phyloP scores from a whole-genome alignment of 2,888 invertebrate genomes.

The Portevinia maculata region DNA sequence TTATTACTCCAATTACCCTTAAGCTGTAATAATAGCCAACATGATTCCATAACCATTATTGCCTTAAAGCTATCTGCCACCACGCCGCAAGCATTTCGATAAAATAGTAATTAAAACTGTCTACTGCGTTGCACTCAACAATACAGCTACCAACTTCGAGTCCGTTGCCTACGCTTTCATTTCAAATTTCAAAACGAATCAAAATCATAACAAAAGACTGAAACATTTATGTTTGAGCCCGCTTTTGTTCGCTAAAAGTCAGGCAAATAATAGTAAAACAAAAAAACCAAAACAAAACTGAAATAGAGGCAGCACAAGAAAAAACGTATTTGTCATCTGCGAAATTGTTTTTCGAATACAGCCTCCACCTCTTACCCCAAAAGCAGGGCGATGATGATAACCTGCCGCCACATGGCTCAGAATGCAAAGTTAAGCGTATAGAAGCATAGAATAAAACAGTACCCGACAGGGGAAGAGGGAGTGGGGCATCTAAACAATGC shows the following conservation, averaged over 20 bases:
- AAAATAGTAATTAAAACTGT: slow-evolving; percentile 74
- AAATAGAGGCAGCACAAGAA: slow-evolving; percentile 31
- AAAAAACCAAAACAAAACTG: slow-evolving; percentile 13
- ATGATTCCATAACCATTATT: slow-evolving; percentile 9
- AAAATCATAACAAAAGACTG: slow-evolving; percentile 65
- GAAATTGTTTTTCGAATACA: slow-evolving; percentile 66
- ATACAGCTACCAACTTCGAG: slow-evolving; percentile 15
- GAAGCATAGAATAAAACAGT: slow-evolving; percentile 50
- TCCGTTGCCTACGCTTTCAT: slow-evolving; percentile 32
- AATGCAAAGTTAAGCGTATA: slow-evolving; percentile 57
- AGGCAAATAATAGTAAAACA: slow-evolving; percentile 57
- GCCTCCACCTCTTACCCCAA: neutral
- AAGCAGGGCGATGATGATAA: slow-evolving; percentile 26
- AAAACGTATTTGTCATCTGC: slow-evolving; percentile 71
- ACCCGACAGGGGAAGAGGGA: neutral
- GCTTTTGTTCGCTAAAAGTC: slow-evolving; percentile 66
- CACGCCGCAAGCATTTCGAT: slow-evolving; percentile 51
- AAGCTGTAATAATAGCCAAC: neutral
- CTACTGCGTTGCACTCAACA: slow-evolving; percentile 46
- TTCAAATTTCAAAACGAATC: slow-evolving; percentile 66
- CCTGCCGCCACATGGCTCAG: slow-evolving; percentile 7
- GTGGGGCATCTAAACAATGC: slow-evolving; percentile 70
- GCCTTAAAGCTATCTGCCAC: slow-evolving; percentile 34
- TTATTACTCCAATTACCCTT: slow-evolving; percentile 19
- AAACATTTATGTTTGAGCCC: slow-evolving; percentile 46